A percentile compares a stretch with the other conserved stretches of the same genome.
Evolutionary conservation across 1,140 invertebrate species (phyloP).

Genomic region (Drosophila sechellia): DNA sequence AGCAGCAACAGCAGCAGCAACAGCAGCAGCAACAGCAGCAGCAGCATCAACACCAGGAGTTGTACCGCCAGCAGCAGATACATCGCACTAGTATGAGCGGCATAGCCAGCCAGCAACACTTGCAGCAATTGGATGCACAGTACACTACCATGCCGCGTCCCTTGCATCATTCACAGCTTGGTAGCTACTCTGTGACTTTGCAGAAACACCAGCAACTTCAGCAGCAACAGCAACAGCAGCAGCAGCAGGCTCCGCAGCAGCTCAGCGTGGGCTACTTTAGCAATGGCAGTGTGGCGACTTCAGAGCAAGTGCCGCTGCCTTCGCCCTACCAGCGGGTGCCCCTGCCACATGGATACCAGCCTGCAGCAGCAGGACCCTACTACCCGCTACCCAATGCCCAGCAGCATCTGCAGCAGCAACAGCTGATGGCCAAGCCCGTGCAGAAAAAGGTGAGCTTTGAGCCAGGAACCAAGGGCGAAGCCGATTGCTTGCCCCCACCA

Average conservation of each 20-base stretch:
- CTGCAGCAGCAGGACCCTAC: slow-evolving; percentile 68
- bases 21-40: slow-evolving; percentile 54
- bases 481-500: slow-evolving; percentile 85
- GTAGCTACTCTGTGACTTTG: slow-evolving; percentile 65
- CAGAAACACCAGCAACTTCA: slow-evolving; percentile 73
- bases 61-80: slow-evolving; percentile 50
- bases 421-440: slow-evolving; percentile 83
- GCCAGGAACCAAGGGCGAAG: slow-evolving; percentile 87
- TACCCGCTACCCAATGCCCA: slow-evolving; percentile 39
- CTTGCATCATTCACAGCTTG: slow-evolving; percentile 43
- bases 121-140: slow-evolving; percentile 56
- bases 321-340: slow-evolving; percentile 86
- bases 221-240: slow-evolving; percentile 82
- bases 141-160: slow-evolving; percentile 69
- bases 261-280: slow-evolving; percentile 75
- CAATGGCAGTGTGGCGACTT: slow-evolving; percentile 54
- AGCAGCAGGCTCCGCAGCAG: slow-evolving; percentile 79
- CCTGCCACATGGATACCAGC: slow-evolving; percentile 85
- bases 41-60: slow-evolving; percentile 55
- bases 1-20: slow-evolving; percentile 37
- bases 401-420: slow-evolving; percentile 45
- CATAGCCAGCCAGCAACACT: slow-evolving; percentile 54
- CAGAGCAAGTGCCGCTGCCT: slow-evolving; percentile 54
- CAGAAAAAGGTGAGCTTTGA: slow-evolving; percentile 89
- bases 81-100: slow-evolving; percentile 76